Evolutionary conservation across 1,140 invertebrate species (phyloP).

Genomic region (Eumaeus atala): DNA sequence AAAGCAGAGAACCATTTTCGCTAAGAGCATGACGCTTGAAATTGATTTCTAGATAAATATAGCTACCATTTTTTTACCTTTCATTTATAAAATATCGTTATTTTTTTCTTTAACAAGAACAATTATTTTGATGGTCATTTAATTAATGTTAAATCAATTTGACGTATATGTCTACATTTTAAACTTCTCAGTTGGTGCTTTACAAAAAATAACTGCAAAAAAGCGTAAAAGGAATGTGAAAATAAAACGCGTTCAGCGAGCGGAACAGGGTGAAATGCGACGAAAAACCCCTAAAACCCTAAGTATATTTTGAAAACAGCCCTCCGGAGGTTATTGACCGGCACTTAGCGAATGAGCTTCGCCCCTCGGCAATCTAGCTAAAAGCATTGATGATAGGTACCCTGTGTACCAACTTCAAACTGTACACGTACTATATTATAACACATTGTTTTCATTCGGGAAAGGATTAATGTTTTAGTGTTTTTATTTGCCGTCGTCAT

Average conservation of each 20-base stretch:
- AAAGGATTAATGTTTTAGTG: conserved; percentile 4
- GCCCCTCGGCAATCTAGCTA: conserved; percentile 41
- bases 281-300: conserved; percentile 29
- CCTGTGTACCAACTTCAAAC: conserved; percentile 14
- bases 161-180: too few species aligned
- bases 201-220: conserved; percentile 21
- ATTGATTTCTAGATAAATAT: too few species aligned
- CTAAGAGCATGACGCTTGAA: too few species aligned
- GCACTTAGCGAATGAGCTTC: conserved; percentile 38
- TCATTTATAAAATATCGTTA: too few species aligned
- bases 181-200: too few species aligned
- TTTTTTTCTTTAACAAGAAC: too few species aligned
- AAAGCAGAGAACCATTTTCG: too few species aligned
- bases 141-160: too few species aligned
- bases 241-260: conserved; percentile 13
- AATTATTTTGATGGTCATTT: too few species aligned
- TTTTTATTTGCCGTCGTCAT: neutral
- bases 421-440: conserved; percentile 7
- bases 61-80: too few species aligned
- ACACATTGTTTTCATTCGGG: neutral
- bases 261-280: conserved; percentile 18
- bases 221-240: conserved; percentile 34
- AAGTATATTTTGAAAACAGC: conserved; percentile 36
- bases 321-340: conserved; percentile 41
- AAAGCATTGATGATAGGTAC: conserved; percentile 31